Conservation (phyloP, 2,888 invertebrate species). For the Caenorhabditis wallacei region DNA sequence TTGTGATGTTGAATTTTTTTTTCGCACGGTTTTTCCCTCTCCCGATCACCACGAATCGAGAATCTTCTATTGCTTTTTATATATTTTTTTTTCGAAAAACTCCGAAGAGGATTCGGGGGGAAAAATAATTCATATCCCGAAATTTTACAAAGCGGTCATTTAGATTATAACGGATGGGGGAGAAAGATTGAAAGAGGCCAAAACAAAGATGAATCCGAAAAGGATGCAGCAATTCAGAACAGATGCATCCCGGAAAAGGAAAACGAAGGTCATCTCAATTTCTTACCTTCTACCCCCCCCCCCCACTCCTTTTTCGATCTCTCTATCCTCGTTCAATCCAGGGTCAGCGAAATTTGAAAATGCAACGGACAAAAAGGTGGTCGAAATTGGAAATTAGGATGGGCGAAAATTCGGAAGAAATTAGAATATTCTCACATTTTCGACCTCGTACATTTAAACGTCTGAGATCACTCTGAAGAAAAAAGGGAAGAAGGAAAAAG, state of each 20-base stretch:
- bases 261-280: constrained; percentile 61
- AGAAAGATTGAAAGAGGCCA: constrained; percentile 10
- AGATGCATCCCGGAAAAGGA: constrained; percentile 64
- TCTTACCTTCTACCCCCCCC: constrained; percentile 14
- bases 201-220: constrained; percentile 50
- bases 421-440: constrained; percentile 1
- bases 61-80: neutral
- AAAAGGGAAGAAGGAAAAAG: neutral
- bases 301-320: constrained; percentile 4
- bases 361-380: constrained; percentile 2
- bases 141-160: constrained; percentile 35
- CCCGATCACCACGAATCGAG: neutral
- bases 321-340: constrained; percentile 7
- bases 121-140: constrained; percentile 8
- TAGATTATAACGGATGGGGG: constrained; percentile 41
- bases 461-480: neutral
- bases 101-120: neutral
- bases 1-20: constrained; percentile 33
- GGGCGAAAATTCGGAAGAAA: neutral
- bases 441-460: neutral
- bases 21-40: constrained; percentile 18
- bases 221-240: constrained; percentile 59
- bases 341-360: constrained; percentile 16
- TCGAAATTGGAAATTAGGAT: constrained; percentile 2
- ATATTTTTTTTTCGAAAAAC: neutral